phyloP scores from a whole-genome alignment of 2,113 vertebrate genomes.

The Phocoena sinus region DNA sequence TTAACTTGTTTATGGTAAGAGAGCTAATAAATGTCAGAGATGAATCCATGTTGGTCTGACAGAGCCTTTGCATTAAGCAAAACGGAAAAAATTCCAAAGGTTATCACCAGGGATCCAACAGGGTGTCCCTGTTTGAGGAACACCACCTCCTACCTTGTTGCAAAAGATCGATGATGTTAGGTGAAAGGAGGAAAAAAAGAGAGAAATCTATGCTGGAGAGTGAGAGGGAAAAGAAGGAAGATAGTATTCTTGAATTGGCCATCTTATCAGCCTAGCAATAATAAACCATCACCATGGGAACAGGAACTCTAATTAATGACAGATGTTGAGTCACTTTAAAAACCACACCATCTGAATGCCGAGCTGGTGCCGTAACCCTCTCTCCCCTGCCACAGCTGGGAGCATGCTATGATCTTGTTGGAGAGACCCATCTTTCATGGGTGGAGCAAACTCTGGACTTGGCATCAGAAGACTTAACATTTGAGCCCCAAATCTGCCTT shows the following conservation, averaged over 20 bases:
- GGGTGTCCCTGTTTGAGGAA: neutral
- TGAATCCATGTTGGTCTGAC: neutral
- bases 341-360: slow-evolving; percentile 38
- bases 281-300: slow-evolving; percentile 52
- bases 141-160: neutral
- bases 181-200: neutral
- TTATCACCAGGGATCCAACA: neutral
- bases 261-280: slow-evolving; percentile 52
- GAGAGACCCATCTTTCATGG: neutral
- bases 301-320: slow-evolving; percentile 52
- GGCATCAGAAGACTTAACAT: neutral
- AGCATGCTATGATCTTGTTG: neutral
- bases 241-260: slow-evolving; percentile 28
- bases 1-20: neutral
- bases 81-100: neutral
- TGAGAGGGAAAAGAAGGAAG: neutral
- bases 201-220: neutral
- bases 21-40: neutral
- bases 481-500: neutral
- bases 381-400: neutral
- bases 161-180: neutral
- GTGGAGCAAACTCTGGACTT: neutral
- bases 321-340: slow-evolving; percentile 62
- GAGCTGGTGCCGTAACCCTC: slow-evolving; percentile 23
- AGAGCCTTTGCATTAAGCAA: neutral